Base-by-base conservation (phyloP, 2,888 invertebrate genomes). In the Aplocera efformata region DNA sequence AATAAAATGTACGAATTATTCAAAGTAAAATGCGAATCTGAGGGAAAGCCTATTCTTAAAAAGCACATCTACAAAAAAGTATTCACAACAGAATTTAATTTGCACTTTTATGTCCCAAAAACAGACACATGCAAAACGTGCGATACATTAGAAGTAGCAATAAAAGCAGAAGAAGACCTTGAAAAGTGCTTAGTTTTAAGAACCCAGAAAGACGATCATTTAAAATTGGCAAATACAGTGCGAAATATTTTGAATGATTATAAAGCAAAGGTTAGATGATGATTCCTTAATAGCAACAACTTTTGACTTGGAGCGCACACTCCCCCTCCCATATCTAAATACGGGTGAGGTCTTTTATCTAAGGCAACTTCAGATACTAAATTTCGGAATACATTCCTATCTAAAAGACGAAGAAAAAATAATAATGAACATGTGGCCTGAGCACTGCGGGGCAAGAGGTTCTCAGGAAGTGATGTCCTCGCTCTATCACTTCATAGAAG, bases 321-420 rank as follows among this genome's bases (percentile, higher is more conserved):
- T 42, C 22, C 38, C 35, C 31, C 34, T 42, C 13, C 43, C 40
- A 40, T 43, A 36, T 48, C 36, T 48, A 22, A 48, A 42, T n/a
- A 42, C 42, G 10, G 35, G 35, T 21, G 42, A 42, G 32, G 31
- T 43, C 6, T 43, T 33, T 50, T 46, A 43, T 46, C 41, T 47
- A 47, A 40, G 46, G 28, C 46, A 50, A 43, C 46, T 50, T 23
- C 46, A 50, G 36, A 50, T 50, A 34, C 40, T 43, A 7, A 46
- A 50, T 32, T 46, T 50, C 32, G 42, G 40, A 6, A 39, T 34
- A 20, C 42, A 42, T 35, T 25, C 35, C 27, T 42, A 36, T 31
- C 7, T 27, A 10, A 43, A 48, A 10, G 42, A 42, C 29, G 42
- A 30, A 39, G 42, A 39, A 42, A 34, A 38, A 38, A 32, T 42